Percentiles rank a stretch among this genome's conserved stretches.
These are phyloP conservation scores for Suillia variegata DNA, from an alignment of 2,888 invertebrate genomes.

Conservation along the genomic window DNA sequence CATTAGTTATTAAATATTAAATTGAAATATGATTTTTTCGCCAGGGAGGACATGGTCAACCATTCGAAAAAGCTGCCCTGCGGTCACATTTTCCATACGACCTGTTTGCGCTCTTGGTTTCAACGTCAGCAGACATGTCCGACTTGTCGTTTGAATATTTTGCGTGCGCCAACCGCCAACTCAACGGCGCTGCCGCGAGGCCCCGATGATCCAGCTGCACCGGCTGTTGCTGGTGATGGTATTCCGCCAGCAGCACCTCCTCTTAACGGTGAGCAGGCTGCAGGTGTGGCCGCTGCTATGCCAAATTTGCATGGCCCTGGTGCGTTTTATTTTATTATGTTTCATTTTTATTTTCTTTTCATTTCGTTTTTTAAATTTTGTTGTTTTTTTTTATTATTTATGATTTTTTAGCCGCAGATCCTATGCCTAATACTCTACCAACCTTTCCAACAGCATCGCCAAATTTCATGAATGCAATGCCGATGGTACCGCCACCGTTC, in stretches of 20 bases:
- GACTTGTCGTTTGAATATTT: conserved; percentile 91
- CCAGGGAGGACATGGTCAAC: conserved; percentile 70
- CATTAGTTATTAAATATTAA: background rate
- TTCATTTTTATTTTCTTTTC: background rate
- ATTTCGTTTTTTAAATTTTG: background rate
- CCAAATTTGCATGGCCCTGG: too few species aligned
- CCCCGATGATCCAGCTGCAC: conserved; percentile 34
- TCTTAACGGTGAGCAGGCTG: conserved; percentile 3
- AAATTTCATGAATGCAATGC: conserved; percentile 36
- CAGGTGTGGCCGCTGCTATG: too few species aligned
- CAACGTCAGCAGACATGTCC: conserved; percentile 99
- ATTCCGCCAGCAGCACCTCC: conserved; percentile 12
- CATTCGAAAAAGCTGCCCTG: conserved; percentile 96
- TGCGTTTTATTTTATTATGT: background rate
- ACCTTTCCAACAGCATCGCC: conserved; percentile 27
- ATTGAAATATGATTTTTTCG: too few species aligned
- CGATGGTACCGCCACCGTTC: conserved; percentile 57
- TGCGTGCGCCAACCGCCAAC: conserved; percentile 62
- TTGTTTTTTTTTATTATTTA: too few species aligned
- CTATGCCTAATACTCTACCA: conserved; percentile 23
- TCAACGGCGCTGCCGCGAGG: conserved; percentile 44
- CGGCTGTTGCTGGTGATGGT: conserved; percentile 29
- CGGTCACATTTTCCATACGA: conserved; percentile 98
- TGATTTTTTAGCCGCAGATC: too few species aligned
- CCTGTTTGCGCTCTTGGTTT: conserved; percentile 98